phyloP scores from a whole-genome alignment of 2,113 vertebrate species.

The Syngnathus floridae region DNA sequence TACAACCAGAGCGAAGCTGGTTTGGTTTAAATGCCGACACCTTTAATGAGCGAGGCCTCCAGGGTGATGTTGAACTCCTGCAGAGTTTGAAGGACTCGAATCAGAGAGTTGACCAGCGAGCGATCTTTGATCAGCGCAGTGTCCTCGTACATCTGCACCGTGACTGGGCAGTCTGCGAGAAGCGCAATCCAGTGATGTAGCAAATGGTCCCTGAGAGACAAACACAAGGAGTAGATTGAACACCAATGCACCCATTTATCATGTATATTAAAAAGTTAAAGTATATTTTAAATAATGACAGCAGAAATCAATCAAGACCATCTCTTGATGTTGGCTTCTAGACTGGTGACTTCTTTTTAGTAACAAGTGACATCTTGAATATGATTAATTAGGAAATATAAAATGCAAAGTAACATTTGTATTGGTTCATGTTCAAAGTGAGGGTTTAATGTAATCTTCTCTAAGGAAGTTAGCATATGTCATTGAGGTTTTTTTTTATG shows the following conservation, averaged over 20 bases:
- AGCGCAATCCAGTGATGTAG: slow-evolving; percentile 97
- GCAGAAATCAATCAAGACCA: no score
- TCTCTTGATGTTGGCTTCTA: no score
- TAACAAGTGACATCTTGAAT: no score
- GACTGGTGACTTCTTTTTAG: no score
- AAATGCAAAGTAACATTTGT: no score
- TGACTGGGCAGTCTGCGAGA: slow-evolving; percentile 93
- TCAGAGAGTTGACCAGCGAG: slow-evolving; percentile 92
- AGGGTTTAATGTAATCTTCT: background rate
- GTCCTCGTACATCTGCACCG: slow-evolving; percentile 96
- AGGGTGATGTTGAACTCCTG: slow-evolving; percentile 98
- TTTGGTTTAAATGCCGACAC: slow-evolving; percentile 82
- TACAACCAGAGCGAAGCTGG: slow-evolving; percentile 36
- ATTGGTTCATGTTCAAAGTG: background rate
- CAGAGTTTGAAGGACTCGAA: slow-evolving; percentile 93
- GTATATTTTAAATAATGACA: no score
- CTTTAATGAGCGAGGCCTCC: slow-evolving; percentile 95
- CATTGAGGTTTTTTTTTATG: background rate
- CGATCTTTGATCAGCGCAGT: slow-evolving; percentile 90
- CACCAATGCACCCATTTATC: background rate
- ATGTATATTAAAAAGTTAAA: no score
- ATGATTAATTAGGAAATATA: no score
- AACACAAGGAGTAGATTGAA: background rate
- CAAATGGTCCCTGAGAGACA: slow-evolving; percentile 84
- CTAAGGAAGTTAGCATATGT: background rate